phyloP scores from a whole-genome alignment of 2,888 invertebrate genomes.

The Trypoxylon attenuatum region DNA sequence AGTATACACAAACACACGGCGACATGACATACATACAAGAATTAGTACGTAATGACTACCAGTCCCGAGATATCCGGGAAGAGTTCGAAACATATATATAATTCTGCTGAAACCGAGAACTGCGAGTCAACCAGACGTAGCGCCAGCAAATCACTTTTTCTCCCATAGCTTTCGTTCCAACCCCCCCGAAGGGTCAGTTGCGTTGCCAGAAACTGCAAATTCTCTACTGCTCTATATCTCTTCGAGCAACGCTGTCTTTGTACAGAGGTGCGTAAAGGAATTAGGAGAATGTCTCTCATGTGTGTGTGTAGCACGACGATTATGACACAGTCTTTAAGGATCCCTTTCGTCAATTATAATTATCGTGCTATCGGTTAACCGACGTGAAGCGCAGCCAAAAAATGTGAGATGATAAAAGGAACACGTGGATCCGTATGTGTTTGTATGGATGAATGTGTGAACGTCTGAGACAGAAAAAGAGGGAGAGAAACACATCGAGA shows the following conservation, averaged over 20 bases:
- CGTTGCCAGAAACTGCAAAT: neutral
- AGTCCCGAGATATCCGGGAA: no score
- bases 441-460: no score
- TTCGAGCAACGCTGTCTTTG: no score
- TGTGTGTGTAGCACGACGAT: slow-evolving; percentile 1
- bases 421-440: no score
- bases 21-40: no score
- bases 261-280: no score
- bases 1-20: no score
- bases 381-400: slow-evolving; percentile 3
- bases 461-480: no score
- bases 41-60: no score
- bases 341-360: slow-evolving; percentile 60
- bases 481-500: neutral
- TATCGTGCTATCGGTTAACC: slow-evolving; percentile 23
- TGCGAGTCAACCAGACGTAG: neutral
- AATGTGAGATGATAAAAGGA: neutral
- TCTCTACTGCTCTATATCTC: no score
- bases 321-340: slow-evolving; percentile 9
- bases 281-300: no score
- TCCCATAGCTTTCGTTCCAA: neutral
- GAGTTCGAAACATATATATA: no score
- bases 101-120: neutral
- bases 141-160: neutral
- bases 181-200: neutral